Conservation (phyloP, 2,113 vertebrate genomes). For the Cephalopholis sonnerati region DNA sequence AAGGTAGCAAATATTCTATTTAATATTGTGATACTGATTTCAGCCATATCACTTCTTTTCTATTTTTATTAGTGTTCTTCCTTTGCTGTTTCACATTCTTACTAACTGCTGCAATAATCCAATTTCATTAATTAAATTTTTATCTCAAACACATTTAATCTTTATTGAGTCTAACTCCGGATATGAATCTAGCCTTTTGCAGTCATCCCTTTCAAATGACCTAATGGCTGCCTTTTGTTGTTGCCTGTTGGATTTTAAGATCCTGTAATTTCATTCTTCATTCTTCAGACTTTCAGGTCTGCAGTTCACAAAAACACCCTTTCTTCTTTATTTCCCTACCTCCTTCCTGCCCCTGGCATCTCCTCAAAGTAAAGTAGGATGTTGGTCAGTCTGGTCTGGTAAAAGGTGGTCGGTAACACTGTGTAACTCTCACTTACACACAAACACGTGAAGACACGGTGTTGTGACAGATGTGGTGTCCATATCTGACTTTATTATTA, state of each 20-base stretch:
- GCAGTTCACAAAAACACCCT: constrained; percentile 64
- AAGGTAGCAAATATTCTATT: neutral
- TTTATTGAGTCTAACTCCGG: constrained; percentile 5
- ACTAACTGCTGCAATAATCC: neutral
- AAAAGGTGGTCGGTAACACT: constrained; percentile 10
- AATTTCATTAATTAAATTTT: constrained; percentile 6
- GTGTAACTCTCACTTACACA: constrained; percentile 17
- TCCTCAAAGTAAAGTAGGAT: constrained; percentile 61
- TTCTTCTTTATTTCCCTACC: constrained; percentile 67
- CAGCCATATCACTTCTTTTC: neutral
- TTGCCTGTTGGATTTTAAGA: constrained; percentile 23
- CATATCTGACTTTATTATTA: constrained; percentile 11
- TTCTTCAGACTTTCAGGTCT: constrained; percentile 54
- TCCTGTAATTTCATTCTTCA: constrained; percentile 66
- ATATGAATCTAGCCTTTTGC: constrained; percentile 46
- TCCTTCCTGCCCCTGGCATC: constrained; percentile 68
- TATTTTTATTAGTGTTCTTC: neutral
- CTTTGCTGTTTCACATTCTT: neutral
- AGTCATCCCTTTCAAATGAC: constrained; percentile 14
- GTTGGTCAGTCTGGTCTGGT: constrained; percentile 52
- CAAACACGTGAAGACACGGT: constrained; percentile 10
- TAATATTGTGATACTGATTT: neutral
- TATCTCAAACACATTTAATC: constrained; percentile 17
- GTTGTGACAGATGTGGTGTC: constrained; percentile 20
- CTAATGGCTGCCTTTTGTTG: constrained; percentile 39